Base-by-base conservation (phyloP, 2,113 vertebrate species). In the Coturnix japonica region DNA sequence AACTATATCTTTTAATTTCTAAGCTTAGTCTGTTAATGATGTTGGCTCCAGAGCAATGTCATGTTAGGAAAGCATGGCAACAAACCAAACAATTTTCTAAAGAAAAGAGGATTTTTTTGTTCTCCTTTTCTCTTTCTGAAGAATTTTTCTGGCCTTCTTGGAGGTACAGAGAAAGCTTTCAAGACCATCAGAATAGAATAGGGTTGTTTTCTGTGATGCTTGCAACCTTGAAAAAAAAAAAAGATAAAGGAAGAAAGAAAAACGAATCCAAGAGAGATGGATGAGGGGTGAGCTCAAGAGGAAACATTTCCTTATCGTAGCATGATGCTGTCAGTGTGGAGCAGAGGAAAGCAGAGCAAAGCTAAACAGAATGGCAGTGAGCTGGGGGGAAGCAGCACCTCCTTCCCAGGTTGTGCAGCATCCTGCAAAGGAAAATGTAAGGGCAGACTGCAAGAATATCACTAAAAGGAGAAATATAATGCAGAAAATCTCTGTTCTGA, bases 201-300 rank as follows among this genome's bases (percentile, higher is more conserved):
- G 84, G 82, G 71, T 86, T 97, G 85, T 95, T 95, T 95, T 92
- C 92, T 79, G 59, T 87, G 95, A 85, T 79, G 89, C 72, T 96
- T 65, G 65, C 76, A 92, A 80, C 73, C 87, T 79, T 66, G 76
- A 66, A 6, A 12, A n/a, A 56, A 54, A 74, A 59, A 63, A 54
- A 49, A 76, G 51, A 85, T 56, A 53, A 85, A 76, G 81, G 86
- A 79, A 73, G 69, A 89, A 82, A 95, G 63, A 70, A 72, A 57
- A 90, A 43, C 87, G 92, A 94, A 96, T 75, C 67, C 67, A 53
- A 79, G 88, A 81, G 57, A 95, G 77, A 84, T 23, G 82, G 85
- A 81, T 78, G 82, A 95, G 25, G 51, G 65, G 59, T 51, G 66
- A 92, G 72, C 57, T 87, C 69, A 25, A 47, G 81, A 84, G 85